Base-by-base conservation (phyloP, 2,797 vertebrate species). In the Tachyglossus aculeatus region DNA sequence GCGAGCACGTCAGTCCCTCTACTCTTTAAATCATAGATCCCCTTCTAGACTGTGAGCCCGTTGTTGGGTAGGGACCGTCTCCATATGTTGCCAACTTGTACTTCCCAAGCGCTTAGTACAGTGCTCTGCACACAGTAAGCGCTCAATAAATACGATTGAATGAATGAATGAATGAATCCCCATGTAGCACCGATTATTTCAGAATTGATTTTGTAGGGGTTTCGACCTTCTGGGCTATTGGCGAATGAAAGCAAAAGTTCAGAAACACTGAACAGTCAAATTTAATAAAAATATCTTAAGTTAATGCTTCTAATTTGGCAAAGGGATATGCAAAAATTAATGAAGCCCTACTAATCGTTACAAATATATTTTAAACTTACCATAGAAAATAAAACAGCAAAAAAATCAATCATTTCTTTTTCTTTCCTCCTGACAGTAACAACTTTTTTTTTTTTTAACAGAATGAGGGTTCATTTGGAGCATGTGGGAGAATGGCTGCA, bases 401-500 rank as follows among this genome's bases (percentile, higher is more conserved):
- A 48, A 48, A 31, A 27, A n/a, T n/a, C 15, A 48, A 48, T 48
- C 31, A 48, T 48, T 41, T 41, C 15, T 31, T 31, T 2, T 27
- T 48, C 25, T 48, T 48, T 27, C 16, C 48, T 48, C 18, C 25
- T 27, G 25, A 8, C 25, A 29, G 16, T 29, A 48, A 48, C 45
- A 10, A 19, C 25, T 29, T 18, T 48, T 21, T 41, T 41, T 22
- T 41, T 21, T 48, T 27, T n/a, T 27, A 18, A 24, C 45, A 29
- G 25, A 56, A 66, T 69, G 75, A 52, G 6, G 6, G 25, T 6
- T 74, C 65, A 68, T 67, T 73, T 71, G 47, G 54, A 85, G 67
- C 11, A 0, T 74, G 53, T 62, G 59, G 72, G 69, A 51, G 50
- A n/a, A n/a, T 73, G 37, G 77, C 73, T 86, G 72, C 74, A 71